Evolutionary conservation across 2,888 invertebrate species (phyloP).

Genomic region (Cephus pygmeus): DNA sequence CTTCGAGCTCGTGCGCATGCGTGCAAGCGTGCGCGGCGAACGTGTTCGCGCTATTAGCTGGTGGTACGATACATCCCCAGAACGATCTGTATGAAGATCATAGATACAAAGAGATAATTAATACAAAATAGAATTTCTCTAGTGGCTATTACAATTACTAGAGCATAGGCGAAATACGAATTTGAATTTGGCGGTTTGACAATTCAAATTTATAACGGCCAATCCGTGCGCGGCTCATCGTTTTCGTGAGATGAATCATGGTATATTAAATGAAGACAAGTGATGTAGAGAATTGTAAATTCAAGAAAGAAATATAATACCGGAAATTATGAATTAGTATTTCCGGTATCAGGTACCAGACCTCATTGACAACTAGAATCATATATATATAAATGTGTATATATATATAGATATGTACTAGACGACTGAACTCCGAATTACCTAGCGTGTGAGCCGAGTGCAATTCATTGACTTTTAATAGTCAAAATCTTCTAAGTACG

Average conservation of each 20-base stretch:
- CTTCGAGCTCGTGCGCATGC: not conserved
- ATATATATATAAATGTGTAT: slow-evolving; percentile 14
- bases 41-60: not conserved
- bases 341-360: slow-evolving; percentile 12
- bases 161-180: not conserved
- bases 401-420: slow-evolving; percentile 46
- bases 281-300: slow-evolving; percentile 3
- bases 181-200: not conserved
- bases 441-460: slow-evolving; percentile 41
- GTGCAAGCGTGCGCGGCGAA: not conserved
- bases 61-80: not conserved
- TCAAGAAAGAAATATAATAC: slow-evolving; percentile 12
- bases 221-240: not conserved
- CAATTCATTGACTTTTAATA: slow-evolving; percentile 41
- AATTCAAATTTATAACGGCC: not conserved
- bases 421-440: slow-evolving; percentile 62
- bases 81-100: not conserved
- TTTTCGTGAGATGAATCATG: not conserved
- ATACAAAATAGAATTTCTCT: not conserved
- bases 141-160: too few relatives aligned
- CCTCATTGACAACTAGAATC: slow-evolving; percentile 9
- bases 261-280: not conserved
- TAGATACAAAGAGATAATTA: not conserved
- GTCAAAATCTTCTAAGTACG: slow-evolving; percentile 30
- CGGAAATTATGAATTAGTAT: slow-evolving; percentile 10